Base-by-base conservation (phyloP, 1,140 invertebrate genomes). In the Dryas iulia region DNA sequence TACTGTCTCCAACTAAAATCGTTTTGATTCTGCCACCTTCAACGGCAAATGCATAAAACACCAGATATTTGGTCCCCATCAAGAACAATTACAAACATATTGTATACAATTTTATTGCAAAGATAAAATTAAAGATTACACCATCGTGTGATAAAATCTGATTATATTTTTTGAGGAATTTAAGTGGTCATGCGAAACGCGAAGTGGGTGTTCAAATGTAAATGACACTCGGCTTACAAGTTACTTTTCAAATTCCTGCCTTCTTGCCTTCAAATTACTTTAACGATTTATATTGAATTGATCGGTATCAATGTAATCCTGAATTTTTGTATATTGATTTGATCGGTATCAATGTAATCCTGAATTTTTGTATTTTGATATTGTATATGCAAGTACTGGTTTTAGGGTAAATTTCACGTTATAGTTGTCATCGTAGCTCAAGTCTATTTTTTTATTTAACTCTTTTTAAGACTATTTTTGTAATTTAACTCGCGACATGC, bases 181-280 rank as follows among this genome's bases (percentile, higher is more conserved):
- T 62, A 62, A 62, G 52, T 53, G 26, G 28, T 47, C n/a, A 54
- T 53, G 7, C 30, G 59, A 53, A 39, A 53, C 5, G 12, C 64
- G 57, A 47, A 23, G 57, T 66, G 57, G 64, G 57, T 66, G 64
- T 59, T 30, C 64, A 18, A 24, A 54, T 24, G 25, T 59, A 21
- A 47, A 47, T 47, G 39, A 47, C 39, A 47, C 14, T 21, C 18
- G 10, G 14, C 7, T 21, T 11, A 47, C 39, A 47, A 47, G 39
- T 47, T 10, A 47, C 14, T 47, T 47, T 47, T 47, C 8, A 21
- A 47, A 47, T 18, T 21, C 39, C 18, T 10, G 6, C 39, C 14
- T 47, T 10, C 14, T 21, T 21, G 7, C 39, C 39, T 7, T 21
- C 14, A 47, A 47, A 8, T 47, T 21, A 21, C 39, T 47, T 47